These are phyloP conservation scores for Tricholaema leucomelas DNA, from an alignment of 2,113 vertebrate species.

Conservation along the genomic window DNA sequence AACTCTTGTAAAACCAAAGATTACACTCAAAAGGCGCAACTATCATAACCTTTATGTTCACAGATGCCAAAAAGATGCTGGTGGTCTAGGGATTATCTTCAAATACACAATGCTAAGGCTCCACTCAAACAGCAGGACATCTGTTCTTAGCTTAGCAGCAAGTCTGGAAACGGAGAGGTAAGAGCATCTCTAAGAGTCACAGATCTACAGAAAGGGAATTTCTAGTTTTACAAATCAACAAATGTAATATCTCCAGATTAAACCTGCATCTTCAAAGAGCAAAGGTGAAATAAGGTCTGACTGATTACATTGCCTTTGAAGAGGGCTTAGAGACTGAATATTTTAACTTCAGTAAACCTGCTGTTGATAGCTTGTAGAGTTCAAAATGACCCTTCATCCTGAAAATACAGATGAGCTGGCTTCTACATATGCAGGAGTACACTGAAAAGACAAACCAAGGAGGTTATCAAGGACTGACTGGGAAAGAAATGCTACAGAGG, in stretches of 20 bases:
- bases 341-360: conserved; percentile 2
- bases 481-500: neutral
- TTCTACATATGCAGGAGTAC: neutral
- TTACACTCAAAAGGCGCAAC: conserved; percentile 29
- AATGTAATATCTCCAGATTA: neutral
- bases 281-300: neutral
- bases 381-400: conserved; percentile 1
- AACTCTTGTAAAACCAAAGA: conserved; percentile 36
- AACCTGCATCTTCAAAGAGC: neutral
- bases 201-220: neutral
- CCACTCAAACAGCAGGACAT: neutral
- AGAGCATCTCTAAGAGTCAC: neutral
- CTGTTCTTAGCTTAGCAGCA: neutral
- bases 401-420: neutral
- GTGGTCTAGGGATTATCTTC: conserved; percentile 51
- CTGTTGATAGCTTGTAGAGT: neutral
- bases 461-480: neutral
- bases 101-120: conserved; percentile 7
- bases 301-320: neutral
- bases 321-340: neutral
- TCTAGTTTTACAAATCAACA: conserved; percentile 1
- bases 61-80: neutral
- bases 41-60: conserved; percentile 29
- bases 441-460: neutral
- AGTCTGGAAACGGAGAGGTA: neutral